Evolutionary conservation across 2,888 invertebrate genomes (phyloP), one percentile per base, ranked within the genome.

Genomic region (Alviniconcha strummeri): DNA sequence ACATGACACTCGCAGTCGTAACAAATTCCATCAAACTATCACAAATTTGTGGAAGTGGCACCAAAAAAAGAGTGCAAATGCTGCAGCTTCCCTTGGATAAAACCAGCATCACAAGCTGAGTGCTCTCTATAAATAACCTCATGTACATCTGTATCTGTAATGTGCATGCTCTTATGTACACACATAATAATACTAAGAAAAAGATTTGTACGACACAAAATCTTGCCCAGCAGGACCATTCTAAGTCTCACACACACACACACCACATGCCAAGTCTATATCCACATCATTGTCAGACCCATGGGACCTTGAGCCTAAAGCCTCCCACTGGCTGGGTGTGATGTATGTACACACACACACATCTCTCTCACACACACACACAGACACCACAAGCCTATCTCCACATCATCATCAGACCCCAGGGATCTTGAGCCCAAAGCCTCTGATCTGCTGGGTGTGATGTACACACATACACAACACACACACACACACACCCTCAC

Each of bases 391-490:
- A 71, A n/a, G 17, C 19, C n/a, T 57, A 36, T 81, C 55, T 67
- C 60, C 64, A 54, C 75, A 52, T 52, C 36, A 15, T 36, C 56
- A 17, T 90, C 87, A 91, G 19, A 92, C 92, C 57, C 91, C 89
- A 0, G 92, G 91, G 55, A 89, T 87, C 81, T 90, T 91, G 17
- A 85, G 87, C 19, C 91, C 91, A 83, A 89, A 90, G 69, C 89
- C 85, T n/a, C 87, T 15, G 52, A 64, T n/a, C 81, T 88, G 87
- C 54, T 86, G 87, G 57, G 87, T 36, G 36, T 36, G 36, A 36
- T 36, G 36, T 36, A 36, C 36, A 36, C 36, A 36, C 36, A 36
- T 36, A 7, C 52, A 72, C 17, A 5, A 5, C 9, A 72, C 11
- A 36, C 72, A 72, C 36, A 36, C 72, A 52, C 72, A 72, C 72